phyloP scores from a whole-genome alignment of 2,888 invertebrate genomes.

The Cheilosia scutellata region DNA sequence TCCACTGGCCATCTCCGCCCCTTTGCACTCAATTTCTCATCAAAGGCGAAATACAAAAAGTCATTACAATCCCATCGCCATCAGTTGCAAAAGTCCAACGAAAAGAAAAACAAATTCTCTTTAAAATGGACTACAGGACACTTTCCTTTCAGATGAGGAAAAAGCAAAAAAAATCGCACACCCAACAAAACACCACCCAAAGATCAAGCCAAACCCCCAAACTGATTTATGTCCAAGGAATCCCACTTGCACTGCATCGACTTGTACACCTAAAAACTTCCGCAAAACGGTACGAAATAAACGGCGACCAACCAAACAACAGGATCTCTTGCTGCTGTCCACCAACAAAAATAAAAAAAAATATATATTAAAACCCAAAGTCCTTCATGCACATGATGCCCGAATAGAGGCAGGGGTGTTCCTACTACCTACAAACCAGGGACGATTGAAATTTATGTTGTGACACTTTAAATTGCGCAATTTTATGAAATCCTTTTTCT shows the following conservation, averaged over 20 bases:
- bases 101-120: conserved; percentile 27
- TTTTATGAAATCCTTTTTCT: conserved; percentile 83
- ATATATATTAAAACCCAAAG: conserved; percentile 37
- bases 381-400: conserved; percentile 74
- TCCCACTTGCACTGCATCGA: conserved; percentile 62
- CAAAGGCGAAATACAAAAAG: conserved; percentile 49
- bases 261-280: conserved; percentile 70
- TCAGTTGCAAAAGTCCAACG: conserved; percentile 21
- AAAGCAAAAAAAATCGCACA: conserved; percentile 13
- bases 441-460: conserved; percentile 82
- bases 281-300: conserved; percentile 62
- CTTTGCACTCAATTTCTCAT: conserved; percentile 51
- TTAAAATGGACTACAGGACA: conserved; percentile 37
- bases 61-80: conserved; percentile 48
- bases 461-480: conserved; percentile 84
- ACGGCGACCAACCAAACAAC: conserved; percentile 69
- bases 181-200: conserved; percentile 57
- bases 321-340: conserved; percentile 54
- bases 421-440: conserved; percentile 24
- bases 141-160: conserved; percentile 23
- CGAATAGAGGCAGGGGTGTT: conserved; percentile 9
- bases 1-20: conserved; percentile 35
- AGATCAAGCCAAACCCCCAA: conserved; percentile 73
- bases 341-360: conserved; percentile 11
- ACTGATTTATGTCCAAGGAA: conserved; percentile 70